A percentile compares a stretch with the other conserved stretches of the same genome.
Conservation (phyloP, 2,113 vertebrate species). For the Protomyctophum bolini region DNA sequence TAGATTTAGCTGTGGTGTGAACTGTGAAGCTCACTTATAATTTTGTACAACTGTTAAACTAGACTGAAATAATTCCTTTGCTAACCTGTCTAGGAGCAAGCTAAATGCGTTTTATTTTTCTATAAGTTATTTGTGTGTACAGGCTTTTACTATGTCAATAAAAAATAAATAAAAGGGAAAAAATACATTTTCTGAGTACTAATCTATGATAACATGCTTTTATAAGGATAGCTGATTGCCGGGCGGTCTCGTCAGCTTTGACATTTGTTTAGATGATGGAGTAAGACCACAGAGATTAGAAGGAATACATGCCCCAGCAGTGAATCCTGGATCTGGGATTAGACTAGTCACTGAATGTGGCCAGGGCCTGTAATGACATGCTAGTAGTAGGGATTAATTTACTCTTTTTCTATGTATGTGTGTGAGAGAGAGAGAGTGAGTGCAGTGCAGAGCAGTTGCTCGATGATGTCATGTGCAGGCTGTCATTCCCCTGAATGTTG, state of each 20-base stretch:
- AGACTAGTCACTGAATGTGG: conserved; percentile 27
- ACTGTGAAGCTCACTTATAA: conserved; percentile 15
- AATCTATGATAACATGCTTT: conserved; percentile 40
- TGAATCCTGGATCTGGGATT: conserved; percentile 58
- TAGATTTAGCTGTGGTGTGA: conserved; percentile 29
- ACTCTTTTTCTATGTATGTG: neutral
- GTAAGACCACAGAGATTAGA: conserved; percentile 32
- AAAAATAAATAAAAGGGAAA: neutral
- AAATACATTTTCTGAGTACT: conserved; percentile 54
- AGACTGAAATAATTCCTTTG: conserved; percentile 35
- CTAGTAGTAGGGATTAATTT: conserved; percentile 45
- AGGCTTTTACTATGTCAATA: conserved; percentile 57
- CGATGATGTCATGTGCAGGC: conserved; percentile 59
- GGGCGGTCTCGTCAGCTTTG: conserved; percentile 1
- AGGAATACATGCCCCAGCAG: conserved; percentile 6
- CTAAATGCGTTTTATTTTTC: conserved; percentile 66
- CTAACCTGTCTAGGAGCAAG: conserved; percentile 29
- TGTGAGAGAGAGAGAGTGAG: conserved; percentile 31
- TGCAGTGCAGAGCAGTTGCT: conserved; percentile 31
- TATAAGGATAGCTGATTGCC: conserved; percentile 18
- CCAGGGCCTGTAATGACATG: neutral
- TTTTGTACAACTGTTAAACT: conserved; percentile 44
- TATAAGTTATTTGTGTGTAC: conserved; percentile 65
- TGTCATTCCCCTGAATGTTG: conserved; percentile 21
- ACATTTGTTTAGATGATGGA: conserved; percentile 18